These are phyloP conservation scores for Muscicapa adusta DNA, from an alignment of 2,113 vertebrate genomes.

Conservation along the genomic window DNA sequence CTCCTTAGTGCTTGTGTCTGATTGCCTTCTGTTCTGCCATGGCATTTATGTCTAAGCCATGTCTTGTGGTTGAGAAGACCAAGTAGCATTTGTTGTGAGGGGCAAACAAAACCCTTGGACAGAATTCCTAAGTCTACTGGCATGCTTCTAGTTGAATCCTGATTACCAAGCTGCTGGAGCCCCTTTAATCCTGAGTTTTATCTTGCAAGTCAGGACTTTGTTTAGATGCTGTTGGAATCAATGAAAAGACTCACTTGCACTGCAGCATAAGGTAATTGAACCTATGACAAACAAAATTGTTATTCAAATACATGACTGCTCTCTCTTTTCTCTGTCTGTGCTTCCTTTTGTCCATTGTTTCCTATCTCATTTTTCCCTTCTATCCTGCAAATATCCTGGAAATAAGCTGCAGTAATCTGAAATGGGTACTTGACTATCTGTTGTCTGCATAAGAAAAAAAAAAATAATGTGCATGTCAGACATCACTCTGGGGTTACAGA, in stretches of 20 bases:
- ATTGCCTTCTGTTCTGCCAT: neutral
- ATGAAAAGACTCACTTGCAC: neutral
- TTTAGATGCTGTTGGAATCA: neutral
- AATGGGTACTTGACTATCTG: neutral
- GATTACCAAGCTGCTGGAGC: neutral
- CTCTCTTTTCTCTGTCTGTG: neutral
- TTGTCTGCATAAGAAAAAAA: neutral
- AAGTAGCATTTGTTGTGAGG: neutral
- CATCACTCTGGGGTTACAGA: neutral
- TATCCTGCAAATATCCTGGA: neutral
- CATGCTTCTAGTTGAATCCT: neutral
- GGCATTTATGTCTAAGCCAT: neutral
- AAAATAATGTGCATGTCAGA: neutral
- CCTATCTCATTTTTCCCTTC: neutral
- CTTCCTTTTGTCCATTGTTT: neutral
- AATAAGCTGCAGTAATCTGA: neutral
- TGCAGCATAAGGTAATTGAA: neutral
- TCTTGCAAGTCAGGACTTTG: neutral
- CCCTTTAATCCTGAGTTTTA: neutral
- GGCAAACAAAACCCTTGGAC: fast-evolving
- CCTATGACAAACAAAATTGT: neutral
- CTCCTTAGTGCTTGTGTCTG: neutral
- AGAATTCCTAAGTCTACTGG: neutral
- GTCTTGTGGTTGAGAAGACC: neutral
- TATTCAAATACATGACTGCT: neutral